phyloP scores from a whole-genome alignment of 1,140 invertebrate genomes.

The Propsilocerus akamusi region DNA sequence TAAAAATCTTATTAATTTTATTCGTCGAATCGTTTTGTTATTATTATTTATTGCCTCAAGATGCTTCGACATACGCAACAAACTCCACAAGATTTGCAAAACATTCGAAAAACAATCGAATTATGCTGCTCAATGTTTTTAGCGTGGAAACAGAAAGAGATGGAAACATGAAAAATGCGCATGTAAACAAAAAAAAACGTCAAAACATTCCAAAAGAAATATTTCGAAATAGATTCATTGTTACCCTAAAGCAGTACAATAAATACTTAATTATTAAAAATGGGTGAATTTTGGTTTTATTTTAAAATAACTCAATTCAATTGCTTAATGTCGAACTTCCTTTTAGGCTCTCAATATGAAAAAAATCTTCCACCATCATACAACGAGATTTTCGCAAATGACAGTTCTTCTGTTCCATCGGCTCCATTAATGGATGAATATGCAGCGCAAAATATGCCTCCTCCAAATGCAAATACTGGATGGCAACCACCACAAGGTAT shows the following conservation, averaged over 20 bases:
- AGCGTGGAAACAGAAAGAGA: too few species aligned
- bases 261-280: not conserved
- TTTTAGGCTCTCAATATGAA: not conserved
- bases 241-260: not conserved
- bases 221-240: not conserved
- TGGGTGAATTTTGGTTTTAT: not conserved
- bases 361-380: not conserved
- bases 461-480: not conserved
- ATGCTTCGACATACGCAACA: too few species aligned
- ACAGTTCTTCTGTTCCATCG: too few species aligned
- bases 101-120: too few species aligned
- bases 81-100: too few species aligned
- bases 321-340: not conserved
- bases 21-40: too few species aligned
- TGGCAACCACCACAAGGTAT: not conserved
- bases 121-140: too few species aligned
- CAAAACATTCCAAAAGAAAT: not conserved
- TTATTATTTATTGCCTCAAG: too few species aligned
- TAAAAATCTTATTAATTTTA: too few species aligned
- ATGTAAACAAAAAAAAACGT: not conserved
- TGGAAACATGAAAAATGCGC: too few species aligned
- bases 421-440: not conserved
- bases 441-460: not conserved
- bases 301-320: not conserved
- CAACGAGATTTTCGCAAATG: not conserved